Evolutionary conservation across 1,140 invertebrate species (phyloP).

Genomic region (Drosophila orena): DNA sequence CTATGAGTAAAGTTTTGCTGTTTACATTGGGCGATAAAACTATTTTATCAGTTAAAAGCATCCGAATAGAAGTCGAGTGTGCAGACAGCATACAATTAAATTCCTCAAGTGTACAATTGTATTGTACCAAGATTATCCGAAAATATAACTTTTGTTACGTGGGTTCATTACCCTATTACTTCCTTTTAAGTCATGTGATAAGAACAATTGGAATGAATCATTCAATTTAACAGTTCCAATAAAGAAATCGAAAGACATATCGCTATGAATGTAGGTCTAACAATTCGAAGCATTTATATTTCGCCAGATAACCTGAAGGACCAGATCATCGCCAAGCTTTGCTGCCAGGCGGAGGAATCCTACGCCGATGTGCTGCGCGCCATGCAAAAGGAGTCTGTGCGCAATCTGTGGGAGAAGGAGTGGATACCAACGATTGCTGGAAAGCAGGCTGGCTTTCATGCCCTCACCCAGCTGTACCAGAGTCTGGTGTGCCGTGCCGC

Average conservation of each 20-base stretch:
- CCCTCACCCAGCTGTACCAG: conserved; percentile 95
- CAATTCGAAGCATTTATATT: neutral
- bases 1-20: neutral
- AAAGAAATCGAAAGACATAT: neutral
- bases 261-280: neutral
- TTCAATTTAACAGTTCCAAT: neutral
- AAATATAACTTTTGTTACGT: neutral
- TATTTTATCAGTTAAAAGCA: conserved; percentile 1
- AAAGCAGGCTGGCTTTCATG: conserved; percentile 95
- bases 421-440: conserved; percentile 92
- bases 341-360: conserved; percentile 96
- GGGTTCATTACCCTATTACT: neutral
- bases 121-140: neutral
- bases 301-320: conserved; percentile 96
- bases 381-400: conserved; percentile 94
- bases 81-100: too few relatives aligned
- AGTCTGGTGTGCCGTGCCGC: conserved; percentile 92
- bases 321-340: conserved; percentile 95
- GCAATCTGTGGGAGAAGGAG: conserved; percentile 95
- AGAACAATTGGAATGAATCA: neutral
- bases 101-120: too few relatives aligned
- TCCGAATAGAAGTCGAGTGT: neutral
- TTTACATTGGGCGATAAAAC: conserved; percentile 1
- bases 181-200: neutral
- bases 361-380: conserved; percentile 95